A percentile compares a stretch with the other conserved stretches of the same genome.
These are phyloP conservation scores for Cerastis leucographa DNA, from an alignment of 2,888 invertebrate genomes.

Conservation along the genomic window DNA sequence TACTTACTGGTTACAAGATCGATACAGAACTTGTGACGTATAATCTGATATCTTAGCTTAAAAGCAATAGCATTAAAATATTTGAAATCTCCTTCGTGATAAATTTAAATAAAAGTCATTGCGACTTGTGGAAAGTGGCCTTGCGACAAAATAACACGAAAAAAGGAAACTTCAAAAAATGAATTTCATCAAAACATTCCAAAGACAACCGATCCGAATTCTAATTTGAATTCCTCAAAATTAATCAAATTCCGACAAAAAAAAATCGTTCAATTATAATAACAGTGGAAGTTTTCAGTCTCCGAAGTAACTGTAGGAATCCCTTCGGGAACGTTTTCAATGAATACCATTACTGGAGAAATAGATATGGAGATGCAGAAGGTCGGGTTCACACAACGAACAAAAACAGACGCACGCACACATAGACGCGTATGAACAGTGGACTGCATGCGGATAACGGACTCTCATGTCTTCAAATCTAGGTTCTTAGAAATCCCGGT, in stretches of 20 bases:
- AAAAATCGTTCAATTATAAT: slow-evolving; percentile 60
- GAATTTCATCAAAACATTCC: slow-evolving; percentile 24
- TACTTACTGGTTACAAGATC: not conserved
- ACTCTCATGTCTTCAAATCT: not conserved
- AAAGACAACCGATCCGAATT: slow-evolving; percentile 14
- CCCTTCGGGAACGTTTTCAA: slow-evolving; percentile 54
- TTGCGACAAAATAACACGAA: not conserved
- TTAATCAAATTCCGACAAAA: slow-evolving; percentile 51
- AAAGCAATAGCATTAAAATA: not conserved
- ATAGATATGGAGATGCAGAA: slow-evolving; percentile 13
- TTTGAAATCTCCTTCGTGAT: not conserved
- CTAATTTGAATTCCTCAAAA: slow-evolving; percentile 48
- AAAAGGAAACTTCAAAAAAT: not conserved
- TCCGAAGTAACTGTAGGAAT: slow-evolving; percentile 44
- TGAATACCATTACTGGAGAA: slow-evolving; percentile 58
- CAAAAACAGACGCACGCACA: no score
- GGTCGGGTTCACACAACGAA: not conserved
- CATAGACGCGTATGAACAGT: not conserved
- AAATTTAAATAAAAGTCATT: not conserved
- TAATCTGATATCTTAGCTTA: not conserved
- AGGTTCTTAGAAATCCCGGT: no score
- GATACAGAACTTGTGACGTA: not conserved
- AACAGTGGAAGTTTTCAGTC: slow-evolving; percentile 52
- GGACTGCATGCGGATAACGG: not conserved
- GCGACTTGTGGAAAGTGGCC: not conserved